Evolutionary conservation across 2,113 vertebrate genomes (phyloP).

Genomic region (Thermophis baileyi): DNA sequence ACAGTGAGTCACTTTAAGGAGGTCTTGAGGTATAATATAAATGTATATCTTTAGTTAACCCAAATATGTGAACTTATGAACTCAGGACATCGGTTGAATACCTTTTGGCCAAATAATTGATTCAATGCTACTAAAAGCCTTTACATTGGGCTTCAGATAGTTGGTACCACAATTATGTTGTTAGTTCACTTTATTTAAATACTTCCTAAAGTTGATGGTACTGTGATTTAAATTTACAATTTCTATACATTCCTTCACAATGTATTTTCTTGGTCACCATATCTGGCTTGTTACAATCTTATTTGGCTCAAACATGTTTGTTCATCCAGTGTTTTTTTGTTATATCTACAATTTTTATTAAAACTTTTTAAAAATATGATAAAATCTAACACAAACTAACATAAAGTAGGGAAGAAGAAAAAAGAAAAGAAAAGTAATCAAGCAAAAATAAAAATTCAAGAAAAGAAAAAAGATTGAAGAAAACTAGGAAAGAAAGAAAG

Average conservation of each 20-base stretch:
- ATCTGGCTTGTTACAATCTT: not conserved
- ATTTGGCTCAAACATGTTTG: not conserved
- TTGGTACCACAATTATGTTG: not conserved
- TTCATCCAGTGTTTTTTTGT: not conserved
- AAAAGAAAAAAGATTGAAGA: not conserved
- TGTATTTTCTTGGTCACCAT: not conserved
- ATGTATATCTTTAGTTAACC: not conserved
- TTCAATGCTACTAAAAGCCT: not conserved
- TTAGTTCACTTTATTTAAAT: not conserved
- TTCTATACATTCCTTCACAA: not conserved
- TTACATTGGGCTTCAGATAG: not conserved
- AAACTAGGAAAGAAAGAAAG: not conserved
- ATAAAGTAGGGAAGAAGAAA: not conserved
- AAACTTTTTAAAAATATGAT: not conserved
- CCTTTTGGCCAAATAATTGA: not conserved
- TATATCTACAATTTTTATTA: not conserved
- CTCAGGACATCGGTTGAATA: not conserved
- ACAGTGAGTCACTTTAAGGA: not conserved
- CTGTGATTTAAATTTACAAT: not conserved
- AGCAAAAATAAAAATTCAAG: not conserved
- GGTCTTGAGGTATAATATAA: not conserved
- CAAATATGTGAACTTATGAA: not conserved
- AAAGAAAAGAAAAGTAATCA: not conserved
- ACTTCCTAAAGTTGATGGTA: not conserved
- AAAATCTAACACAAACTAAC: not conserved